Evolutionary conservation across 2,113 vertebrate genomes (phyloP).

Genomic region (Sander vitreus): DNA sequence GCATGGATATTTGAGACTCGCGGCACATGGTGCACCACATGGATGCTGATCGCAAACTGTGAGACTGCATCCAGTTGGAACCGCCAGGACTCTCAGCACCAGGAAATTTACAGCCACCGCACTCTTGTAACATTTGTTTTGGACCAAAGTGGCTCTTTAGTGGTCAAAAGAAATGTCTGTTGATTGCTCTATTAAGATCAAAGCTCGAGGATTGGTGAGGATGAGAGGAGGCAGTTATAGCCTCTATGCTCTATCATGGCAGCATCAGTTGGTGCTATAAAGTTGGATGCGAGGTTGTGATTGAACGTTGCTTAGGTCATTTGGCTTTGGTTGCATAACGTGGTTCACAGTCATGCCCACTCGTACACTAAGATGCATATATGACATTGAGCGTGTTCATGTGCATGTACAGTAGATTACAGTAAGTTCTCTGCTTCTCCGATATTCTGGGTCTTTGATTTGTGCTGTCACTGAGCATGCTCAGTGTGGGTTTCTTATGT

Average conservation of each 20-base stretch:
- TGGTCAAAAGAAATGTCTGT: conserved; percentile 13
- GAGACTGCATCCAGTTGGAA: background rate
- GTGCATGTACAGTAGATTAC: background rate
- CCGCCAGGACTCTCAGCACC: background rate
- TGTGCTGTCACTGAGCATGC: background rate
- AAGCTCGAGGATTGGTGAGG: background rate
- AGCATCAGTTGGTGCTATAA: conserved; percentile 4
- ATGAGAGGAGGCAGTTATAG: background rate
- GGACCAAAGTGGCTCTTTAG: background rate
- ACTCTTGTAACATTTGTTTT: background rate
- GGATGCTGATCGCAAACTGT: conserved; percentile 2
- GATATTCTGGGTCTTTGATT: background rate
- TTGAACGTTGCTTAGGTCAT: background rate
- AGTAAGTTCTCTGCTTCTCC: background rate
- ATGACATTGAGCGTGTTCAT: background rate
- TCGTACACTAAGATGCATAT: background rate
- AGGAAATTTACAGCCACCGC: background rate
- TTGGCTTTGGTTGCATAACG: conserved; percentile 31
- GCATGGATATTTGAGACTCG: conserved; percentile 13
- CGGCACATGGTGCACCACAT: background rate
- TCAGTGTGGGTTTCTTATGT: background rate
- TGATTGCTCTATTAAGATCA: background rate
- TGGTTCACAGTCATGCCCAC: background rate
- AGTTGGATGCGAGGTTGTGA: background rate
- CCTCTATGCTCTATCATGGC: background rate